These are phyloP conservation scores for Leuciscus waleckii DNA, from an alignment of 2,797 vertebrate species.

Conservation along the genomic window DNA sequence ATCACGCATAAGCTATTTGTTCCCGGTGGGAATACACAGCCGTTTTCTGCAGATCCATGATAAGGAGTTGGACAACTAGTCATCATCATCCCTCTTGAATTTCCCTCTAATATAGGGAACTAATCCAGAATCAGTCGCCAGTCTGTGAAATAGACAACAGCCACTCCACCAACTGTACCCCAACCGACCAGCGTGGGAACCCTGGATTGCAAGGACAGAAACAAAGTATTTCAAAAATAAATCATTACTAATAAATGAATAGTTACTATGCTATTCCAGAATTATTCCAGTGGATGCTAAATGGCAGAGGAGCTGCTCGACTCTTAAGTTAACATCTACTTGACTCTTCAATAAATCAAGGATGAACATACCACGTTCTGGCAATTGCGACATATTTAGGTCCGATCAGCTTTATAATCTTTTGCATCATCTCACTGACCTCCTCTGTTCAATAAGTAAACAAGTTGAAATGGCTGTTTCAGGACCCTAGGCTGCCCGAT, in stretches of 20 bases:
- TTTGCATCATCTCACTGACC: conserved; percentile 68
- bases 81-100: conserved; percentile 83
- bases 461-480: conserved; percentile 29
- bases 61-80: conserved; percentile 62
- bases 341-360: background rate
- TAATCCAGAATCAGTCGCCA: conserved; percentile 88
- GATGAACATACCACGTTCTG: conserved; percentile 71
- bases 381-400: conserved; percentile 68
- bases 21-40: background rate
- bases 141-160: conserved; percentile 86
- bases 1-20: background rate
- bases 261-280: background rate
- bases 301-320: background rate
- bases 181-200: conserved; percentile 79
- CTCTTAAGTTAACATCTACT: background rate
- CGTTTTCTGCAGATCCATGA: background rate
- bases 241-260: background rate
- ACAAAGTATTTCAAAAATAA: background rate
- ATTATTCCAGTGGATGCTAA: too few relatives aligned
- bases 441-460: background rate
- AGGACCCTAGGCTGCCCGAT: conserved; percentile 70
- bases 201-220: conserved; percentile 71
- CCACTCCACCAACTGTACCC: conserved; percentile 79
- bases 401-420: conserved; percentile 70
- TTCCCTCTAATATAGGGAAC: conserved; percentile 89